These are phyloP conservation scores for Tarsius wallacei DNA, from an alignment of 2,797 vertebrate species.

Conservation along the genomic window DNA sequence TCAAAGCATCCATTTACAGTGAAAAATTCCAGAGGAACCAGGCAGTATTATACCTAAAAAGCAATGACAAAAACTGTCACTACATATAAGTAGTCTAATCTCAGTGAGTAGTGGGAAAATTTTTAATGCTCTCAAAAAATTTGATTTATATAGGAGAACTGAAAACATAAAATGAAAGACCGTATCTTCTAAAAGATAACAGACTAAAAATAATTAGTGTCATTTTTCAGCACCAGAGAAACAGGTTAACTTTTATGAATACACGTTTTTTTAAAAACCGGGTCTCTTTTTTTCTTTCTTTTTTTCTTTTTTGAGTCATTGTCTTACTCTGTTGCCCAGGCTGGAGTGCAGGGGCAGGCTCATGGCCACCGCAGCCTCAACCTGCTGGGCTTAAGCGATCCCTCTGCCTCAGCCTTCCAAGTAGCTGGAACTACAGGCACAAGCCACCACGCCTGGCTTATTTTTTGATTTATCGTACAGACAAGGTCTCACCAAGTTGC, in stretches of 20 bases:
- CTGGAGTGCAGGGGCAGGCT: not conserved
- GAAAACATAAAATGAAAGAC: not conserved
- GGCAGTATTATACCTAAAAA: not conserved
- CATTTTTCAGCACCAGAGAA: slow-evolving; percentile 59
- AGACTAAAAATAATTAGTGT: slow-evolving; percentile 70
- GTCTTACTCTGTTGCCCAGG: not conserved
- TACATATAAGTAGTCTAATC: not conserved
- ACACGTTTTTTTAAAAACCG: not conserved
- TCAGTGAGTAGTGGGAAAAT: not conserved
- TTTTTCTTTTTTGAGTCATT: not conserved
- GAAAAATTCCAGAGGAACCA: slow-evolving; percentile 53
- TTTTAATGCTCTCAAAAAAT: slow-evolving; percentile 21
- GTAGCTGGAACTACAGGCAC: not conserved
- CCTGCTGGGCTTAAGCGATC: not conserved
- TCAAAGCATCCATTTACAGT: slow-evolving; percentile 53
- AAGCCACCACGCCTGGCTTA: not conserved
- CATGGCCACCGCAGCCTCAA: not conserved
- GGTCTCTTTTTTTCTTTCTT: not conserved
- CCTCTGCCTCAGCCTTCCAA: not conserved
- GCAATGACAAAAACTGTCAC: not conserved
- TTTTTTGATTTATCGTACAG: not conserved
- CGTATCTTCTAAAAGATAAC: slow-evolving; percentile 1
- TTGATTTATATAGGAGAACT: slow-evolving; percentile 22
- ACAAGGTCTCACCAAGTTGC: not conserved
- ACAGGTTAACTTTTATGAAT: not conserved